Percentiles rank a stretch among this genome's conserved stretches.
Conservation (phyloP, 2,113 vertebrate genomes). For the Micromys minutus region DNA sequence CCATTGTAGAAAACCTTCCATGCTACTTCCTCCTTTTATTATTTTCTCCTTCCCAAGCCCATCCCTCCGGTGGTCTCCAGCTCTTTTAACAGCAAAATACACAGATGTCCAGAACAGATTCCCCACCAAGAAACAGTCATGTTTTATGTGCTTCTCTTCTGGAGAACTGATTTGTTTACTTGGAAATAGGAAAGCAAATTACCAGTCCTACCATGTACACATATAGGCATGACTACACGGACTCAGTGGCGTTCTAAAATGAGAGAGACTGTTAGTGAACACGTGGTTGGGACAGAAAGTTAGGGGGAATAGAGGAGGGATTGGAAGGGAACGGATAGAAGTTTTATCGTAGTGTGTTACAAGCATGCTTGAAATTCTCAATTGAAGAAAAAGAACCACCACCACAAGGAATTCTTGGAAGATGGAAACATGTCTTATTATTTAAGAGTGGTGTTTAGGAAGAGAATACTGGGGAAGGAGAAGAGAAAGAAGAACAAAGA, state of each 20-base stretch:
- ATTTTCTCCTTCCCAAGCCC: not conserved
- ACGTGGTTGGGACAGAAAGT: not conserved
- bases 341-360: not conserved
- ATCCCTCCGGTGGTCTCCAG: too few relatives aligned
- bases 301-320: not conserved
- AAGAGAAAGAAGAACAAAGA: not conserved
- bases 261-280: too few relatives aligned
- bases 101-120: rapidly evolving
- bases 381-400: not conserved
- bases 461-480: not conserved
- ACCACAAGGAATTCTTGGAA: not conserved
- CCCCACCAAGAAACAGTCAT: not conserved
- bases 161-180: not conserved
- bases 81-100: rapidly evolving
- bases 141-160: not conserved
- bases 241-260: not conserved
- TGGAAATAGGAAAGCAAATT: not conserved
- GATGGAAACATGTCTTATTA: not conserved
- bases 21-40: not conserved
- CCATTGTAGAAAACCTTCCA: not conserved
- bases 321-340: not conserved
- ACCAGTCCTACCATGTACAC: not conserved
- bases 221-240: not conserved
- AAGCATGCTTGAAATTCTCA: not conserved
- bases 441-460: not conserved